Evolutionary conservation across 2,888 invertebrate species (phyloP), one percentile per base, ranked within the genome.

Genomic region (Stenoptilia bipunctidactyla): DNA sequence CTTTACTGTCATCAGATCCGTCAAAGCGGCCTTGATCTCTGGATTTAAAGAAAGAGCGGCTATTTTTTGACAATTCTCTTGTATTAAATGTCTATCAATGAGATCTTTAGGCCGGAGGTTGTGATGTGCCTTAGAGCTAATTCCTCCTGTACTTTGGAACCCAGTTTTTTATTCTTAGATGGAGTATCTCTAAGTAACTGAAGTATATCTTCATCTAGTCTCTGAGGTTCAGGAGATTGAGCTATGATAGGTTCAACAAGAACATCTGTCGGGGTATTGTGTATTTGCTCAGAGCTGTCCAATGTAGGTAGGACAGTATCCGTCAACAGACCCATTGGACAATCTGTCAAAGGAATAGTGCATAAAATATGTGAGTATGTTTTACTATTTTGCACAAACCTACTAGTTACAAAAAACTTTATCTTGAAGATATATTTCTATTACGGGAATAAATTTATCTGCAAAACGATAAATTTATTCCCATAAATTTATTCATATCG

Each of bases 131-230:
- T 13, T 2, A 36, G 36, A 15, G 36, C 36, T 4, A 36, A 12
- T n/a, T 36, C 36, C 15, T 36, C 15, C 15, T 36, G 36, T 14
- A 36, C 15, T 10, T 36, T 36, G 4, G 4, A 6, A 8, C 36
- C 36, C 36, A 36, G 13, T 36, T 36, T 36, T 12, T 15, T 15
- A 12, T 2, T 15, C 15, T 36, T 15, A n/a, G 15, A 8, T n/a
- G 36, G 36, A 20, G 36, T 14, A 15, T n/a, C 15, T 10, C 36
- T 15, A 13, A 36, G 15, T 15, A 36, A 15, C 15, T 36, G 15
- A 10, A 36, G 36, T n/a, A 36, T 36, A 15, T 36, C 15, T 13
- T 34, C 34, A 13, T 34, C 34, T 13, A 34, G 14, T 3, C 13
- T 34, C 13, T 34, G 13, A 9, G 34, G 14, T 8, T 34, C 34